Evolutionary conservation across 2,797 vertebrate genomes (phyloP), one percentile per base, ranked within the genome.

Genomic region (Oryzias sinensis): DNA sequence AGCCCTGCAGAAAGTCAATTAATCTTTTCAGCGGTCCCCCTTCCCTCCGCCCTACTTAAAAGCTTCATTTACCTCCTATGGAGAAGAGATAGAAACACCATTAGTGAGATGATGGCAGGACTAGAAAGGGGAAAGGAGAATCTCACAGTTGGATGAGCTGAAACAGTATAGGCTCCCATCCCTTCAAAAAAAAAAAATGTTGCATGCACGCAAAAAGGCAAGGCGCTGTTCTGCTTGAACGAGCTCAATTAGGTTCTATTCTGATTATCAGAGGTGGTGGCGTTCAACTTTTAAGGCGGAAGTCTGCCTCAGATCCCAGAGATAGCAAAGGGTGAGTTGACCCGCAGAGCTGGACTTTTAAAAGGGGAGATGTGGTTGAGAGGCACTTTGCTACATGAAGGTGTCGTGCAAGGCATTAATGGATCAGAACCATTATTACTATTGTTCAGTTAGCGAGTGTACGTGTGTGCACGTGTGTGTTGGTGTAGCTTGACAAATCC

Each of bases 71-170:
- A 90, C 94, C 94, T 94, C 94, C 95, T 95, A 95, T 91, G 81
- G 94, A 95, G 95, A 90, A 91, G 93, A 94, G 95, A 95, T 94
- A 95, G 93, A 95, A 94, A 95, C 92, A 93, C 93, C 95, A 97
- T 98, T 97, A 97, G 93, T 90, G 85, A 87, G 86, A 94, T 87
- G 93, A 93, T 95, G 94, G 94, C 94, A 94, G 93, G 93, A 93
- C 93, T 93, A 91, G 92, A 94, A 93, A 95, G 93, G 94, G 84
- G 82, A 83, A 81, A 94, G 93, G 77, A 93, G 93, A 93, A 95
- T 93, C 91, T 93, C 94, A 91, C 94, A 96, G 94, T 93, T 94
- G 96, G 94, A 92, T 94, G 93, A 96, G 92, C 93, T 95, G 94
- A 89, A 88, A 90, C 87, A 96, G 94, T 95, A 93, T 93, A 93